Evolutionary conservation across 2,797 vertebrate species (phyloP).

Genomic region (Sebastes oblongus): DNA sequence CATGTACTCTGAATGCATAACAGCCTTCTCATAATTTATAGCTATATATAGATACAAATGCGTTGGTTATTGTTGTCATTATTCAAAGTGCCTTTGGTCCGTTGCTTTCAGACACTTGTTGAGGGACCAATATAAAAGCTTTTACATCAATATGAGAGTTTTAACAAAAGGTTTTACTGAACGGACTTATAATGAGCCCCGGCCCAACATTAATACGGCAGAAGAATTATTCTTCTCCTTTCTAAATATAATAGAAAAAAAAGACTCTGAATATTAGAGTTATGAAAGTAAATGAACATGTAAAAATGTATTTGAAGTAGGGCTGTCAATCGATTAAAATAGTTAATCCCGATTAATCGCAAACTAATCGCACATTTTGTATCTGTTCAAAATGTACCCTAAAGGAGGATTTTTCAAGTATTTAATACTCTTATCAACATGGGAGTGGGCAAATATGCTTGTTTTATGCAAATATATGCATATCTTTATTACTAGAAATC

Average conservation of each 20-base stretch:
- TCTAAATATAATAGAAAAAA: not conserved
- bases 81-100: constrained; percentile 13
- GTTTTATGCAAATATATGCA: too few species aligned
- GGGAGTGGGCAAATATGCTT: too few species aligned
- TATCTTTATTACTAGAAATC: too few species aligned
- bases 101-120: constrained; percentile 12
- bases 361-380: too few species aligned
- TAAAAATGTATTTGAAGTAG: not conserved
- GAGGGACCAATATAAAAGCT: constrained; percentile 1
- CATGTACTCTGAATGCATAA: not conserved
- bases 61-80: not conserved
- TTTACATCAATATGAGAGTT: constrained; percentile 3
- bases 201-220: not conserved
- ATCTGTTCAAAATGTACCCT: too few species aligned
- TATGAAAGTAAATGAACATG: not conserved
- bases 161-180: constrained; percentile 6
- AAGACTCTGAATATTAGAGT: not conserved
- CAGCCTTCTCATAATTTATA: not conserved
- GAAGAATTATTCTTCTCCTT: not conserved
- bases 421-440: too few species aligned
- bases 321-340: too few species aligned
- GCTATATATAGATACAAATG: not conserved
- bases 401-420: too few species aligned
- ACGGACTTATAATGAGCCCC: constrained; percentile 9
- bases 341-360: too few species aligned